Conservation (phyloP, 92 coral and sea anemone species). For the Palythoa caribaeorum region DNA sequence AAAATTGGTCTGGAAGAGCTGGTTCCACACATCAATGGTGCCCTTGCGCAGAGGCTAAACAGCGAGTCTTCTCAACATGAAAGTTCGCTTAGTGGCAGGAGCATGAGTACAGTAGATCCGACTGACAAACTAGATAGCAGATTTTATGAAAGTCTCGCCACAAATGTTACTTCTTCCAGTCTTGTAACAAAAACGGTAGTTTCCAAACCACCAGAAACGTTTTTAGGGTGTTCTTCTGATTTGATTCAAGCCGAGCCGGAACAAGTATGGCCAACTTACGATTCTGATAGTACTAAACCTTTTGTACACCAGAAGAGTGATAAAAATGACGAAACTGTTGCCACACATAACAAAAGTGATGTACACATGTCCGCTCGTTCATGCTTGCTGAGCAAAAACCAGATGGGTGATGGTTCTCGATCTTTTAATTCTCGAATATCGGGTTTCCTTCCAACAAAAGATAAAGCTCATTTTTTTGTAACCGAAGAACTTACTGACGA, state of each 20-base stretch:
- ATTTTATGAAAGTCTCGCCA: neutral
- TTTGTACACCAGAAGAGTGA: neutral
- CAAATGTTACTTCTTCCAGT: neutral
- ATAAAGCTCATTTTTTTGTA: slow-evolving; percentile 56
- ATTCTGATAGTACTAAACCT: neutral
- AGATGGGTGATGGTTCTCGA: neutral
- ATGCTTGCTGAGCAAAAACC: neutral
- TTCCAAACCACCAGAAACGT: neutral
- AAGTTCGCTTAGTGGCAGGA: neutral
- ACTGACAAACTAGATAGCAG: slow-evolving; percentile 3
- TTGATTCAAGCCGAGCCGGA: too few relatives aligned
- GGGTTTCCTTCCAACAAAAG: neutral
- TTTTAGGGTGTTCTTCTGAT: too few relatives aligned
- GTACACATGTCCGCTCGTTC: neutral
- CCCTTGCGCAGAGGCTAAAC: neutral
- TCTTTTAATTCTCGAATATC: neutral
- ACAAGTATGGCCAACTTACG: neutral
- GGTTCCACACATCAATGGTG: slow-evolving; percentile 45
- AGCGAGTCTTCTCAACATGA: neutral
- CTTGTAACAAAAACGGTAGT: neutral
- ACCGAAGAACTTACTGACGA: slow-evolving; percentile 80
- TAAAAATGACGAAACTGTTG: neutral
- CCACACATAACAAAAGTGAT: neutral
- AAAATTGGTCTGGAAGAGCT: slow-evolving; percentile 76
- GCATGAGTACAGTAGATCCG: neutral